These are phyloP conservation scores for Scatophagus argus DNA, from an alignment of 2,113 vertebrate genomes.

Conservation along the genomic window DNA sequence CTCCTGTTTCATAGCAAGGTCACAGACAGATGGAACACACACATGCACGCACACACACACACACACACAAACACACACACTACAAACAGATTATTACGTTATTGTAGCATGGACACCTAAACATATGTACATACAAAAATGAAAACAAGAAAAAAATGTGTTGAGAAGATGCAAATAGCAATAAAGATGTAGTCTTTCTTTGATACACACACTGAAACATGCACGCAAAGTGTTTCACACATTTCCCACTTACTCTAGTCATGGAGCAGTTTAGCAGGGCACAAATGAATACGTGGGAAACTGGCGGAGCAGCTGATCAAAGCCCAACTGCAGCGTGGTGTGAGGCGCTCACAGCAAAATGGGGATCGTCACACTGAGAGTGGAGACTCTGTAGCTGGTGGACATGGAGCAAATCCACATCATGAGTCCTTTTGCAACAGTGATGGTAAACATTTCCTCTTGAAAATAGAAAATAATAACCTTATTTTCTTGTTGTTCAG, in stretches of 20 bases:
- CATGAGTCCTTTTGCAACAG: background rate
- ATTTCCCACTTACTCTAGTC: conserved; percentile 40
- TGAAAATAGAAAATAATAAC: background rate
- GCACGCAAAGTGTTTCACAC: conserved; percentile 4
- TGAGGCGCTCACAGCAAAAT: background rate
- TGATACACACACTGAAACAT: background rate
- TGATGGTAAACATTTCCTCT: background rate
- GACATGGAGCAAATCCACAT: conserved; percentile 23
- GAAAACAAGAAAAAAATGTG: background rate
- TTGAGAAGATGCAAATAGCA: background rate
- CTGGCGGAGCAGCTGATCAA: conserved; percentile 54
- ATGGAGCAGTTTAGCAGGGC: conserved; percentile 38
- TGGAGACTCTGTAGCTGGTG: conserved; percentile 10
- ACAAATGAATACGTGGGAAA: conserved; percentile 57
- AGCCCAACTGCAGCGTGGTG: conserved; percentile 20
- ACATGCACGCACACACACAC: background rate
- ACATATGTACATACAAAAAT: background rate
- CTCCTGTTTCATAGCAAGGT: conserved; percentile 55
- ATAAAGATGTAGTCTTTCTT: background rate
- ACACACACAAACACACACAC: background rate
- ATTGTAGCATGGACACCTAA: background rate
- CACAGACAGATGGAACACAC: conserved; percentile 39
- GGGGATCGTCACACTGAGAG: conserved; percentile 6
- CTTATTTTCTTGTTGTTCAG: background rate
- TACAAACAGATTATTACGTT: background rate